Conservation (phyloP, 2,797 vertebrate genomes). For the Poecile montanus region DNA sequence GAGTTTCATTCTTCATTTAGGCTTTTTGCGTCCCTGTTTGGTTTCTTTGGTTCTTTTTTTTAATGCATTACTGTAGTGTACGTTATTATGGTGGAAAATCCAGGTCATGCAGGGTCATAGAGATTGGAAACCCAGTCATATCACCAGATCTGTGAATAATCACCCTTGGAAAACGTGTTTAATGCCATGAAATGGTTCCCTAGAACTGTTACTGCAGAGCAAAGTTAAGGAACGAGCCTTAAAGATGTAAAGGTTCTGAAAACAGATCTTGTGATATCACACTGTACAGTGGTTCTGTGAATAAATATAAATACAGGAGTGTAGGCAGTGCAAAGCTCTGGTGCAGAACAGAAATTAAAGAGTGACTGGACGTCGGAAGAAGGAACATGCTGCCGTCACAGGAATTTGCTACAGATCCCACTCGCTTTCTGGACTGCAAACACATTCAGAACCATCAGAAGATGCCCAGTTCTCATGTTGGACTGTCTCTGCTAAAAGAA, state of each 20-base stretch:
- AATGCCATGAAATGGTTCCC: neutral
- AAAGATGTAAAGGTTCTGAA: slow-evolving; percentile 37
- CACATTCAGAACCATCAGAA: slow-evolving; percentile 36
- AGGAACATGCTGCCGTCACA: slow-evolving; percentile 1
- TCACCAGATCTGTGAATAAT: slow-evolving; percentile 86
- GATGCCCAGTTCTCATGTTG: slow-evolving; percentile 71
- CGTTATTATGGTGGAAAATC: slow-evolving; percentile 61
- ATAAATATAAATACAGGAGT: slow-evolving; percentile 1
- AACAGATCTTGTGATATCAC: slow-evolving; percentile 79
- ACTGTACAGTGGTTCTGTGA: slow-evolving; percentile 3
- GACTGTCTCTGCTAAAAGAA: slow-evolving; percentile 70
- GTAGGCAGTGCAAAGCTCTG: slow-evolving; percentile 41
- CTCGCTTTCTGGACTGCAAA: slow-evolving; percentile 51
- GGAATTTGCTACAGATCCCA: neutral
- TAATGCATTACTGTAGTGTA: slow-evolving; percentile 37
- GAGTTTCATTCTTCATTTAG: slow-evolving; percentile 19
- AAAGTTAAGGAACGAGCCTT: neutral
- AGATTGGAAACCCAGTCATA: slow-evolving; percentile 95
- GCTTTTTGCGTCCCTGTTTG: slow-evolving; percentile 11
- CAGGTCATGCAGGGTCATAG: slow-evolving; percentile 78
- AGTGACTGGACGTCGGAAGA: slow-evolving; percentile 68
- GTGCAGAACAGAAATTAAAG: slow-evolving; percentile 23
- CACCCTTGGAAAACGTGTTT: neutral
- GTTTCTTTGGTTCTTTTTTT: neutral
- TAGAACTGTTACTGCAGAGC: neutral